Base-by-base conservation (phyloP, 2,888 invertebrate species). In the Tineola bisselliella region DNA sequence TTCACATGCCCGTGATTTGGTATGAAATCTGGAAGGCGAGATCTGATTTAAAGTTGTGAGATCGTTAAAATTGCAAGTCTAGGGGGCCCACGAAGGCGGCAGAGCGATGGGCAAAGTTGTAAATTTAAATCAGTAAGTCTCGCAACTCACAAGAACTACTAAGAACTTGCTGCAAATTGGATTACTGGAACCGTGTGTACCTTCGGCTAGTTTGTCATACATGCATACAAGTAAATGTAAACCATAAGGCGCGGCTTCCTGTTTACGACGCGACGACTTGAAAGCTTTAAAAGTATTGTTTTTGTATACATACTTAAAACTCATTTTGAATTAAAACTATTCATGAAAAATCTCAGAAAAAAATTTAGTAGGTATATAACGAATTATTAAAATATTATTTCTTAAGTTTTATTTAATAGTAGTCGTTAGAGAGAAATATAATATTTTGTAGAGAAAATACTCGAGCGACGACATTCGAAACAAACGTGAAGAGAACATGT, bases 51-150 rank as follows among this genome's bases (percentile, higher is more conserved):
- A 78, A 79, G 68, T 75, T 70, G 67, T 71, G 78, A 48, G 48
- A 76, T 79, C 77, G 78, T 81, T 81, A 82, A 79, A 80, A 79
- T 75, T 77, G 78, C 78, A 77, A 81, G 78, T 75, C 59, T 38
- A 13, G 52, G 18, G n/a, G 73, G 74, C 70, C 64, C 71, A 72
- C 68, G 58, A 56, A 62, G 64, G 8, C 60, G 33, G 12, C 60
- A 19, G 59, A 43, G 60, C 64, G 63, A 64, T 66, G 77, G 77
- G 75, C 76, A 64, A 77, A 83, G 78, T 84, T 80, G 75, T 77
- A 78, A 81, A 83, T 84, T 84, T 82, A 81, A 84, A 84, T 84
- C 84, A 84, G 80, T 79, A 77, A 81, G 79, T 79, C 76, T 76
- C 73, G 73, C 67, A 70, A 82, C 72, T 72, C 69, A 66, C 61